Conservation (phyloP, 1,140 invertebrate genomes). For the Harlomillsia oculata region DNA sequence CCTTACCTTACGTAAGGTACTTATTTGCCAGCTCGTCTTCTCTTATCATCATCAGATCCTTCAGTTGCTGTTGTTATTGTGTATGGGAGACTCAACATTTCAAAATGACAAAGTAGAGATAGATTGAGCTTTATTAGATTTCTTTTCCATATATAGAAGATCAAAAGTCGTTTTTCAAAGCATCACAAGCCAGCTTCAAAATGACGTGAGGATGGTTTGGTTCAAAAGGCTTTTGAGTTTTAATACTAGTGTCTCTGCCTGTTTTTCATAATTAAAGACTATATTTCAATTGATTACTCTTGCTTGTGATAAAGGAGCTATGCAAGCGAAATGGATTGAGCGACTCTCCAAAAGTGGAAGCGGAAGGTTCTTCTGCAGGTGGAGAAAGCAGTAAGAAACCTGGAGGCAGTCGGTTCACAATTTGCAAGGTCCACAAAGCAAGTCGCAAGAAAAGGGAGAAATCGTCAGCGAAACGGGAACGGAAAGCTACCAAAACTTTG, state of each 20-base stretch:
- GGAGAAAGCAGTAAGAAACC: slow-evolving; percentile 42
- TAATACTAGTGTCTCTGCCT: neutral
- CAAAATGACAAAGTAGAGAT: too few species aligned
- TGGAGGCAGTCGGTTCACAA: slow-evolving; percentile 67
- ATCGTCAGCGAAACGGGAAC: slow-evolving; percentile 86
- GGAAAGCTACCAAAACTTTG: slow-evolving; percentile 98
- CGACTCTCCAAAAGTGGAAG: slow-evolving; percentile 30
- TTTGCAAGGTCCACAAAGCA: slow-evolving; percentile 87
- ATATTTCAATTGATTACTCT: neutral
- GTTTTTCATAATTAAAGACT: neutral
- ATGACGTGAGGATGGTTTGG: too few species aligned
- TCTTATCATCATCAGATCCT: too few species aligned
- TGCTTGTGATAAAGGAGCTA: slow-evolving; percentile 21
- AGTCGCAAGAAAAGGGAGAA: slow-evolving; percentile 89
- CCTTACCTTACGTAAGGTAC: too few species aligned
- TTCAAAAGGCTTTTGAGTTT: too few species aligned
- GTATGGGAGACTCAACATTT: too few species aligned
- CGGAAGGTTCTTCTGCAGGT: slow-evolving; percentile 41
- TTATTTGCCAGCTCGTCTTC: too few species aligned
- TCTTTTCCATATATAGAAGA: too few species aligned
- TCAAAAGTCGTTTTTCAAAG: too few species aligned
- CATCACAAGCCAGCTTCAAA: too few species aligned
- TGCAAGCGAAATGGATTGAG: slow-evolving; percentile 35
- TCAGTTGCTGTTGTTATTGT: too few species aligned
- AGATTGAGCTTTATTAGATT: too few species aligned